Conservation (phyloP, 1,140 invertebrate genomes). For the Chrysomallon squamiferum region DNA sequence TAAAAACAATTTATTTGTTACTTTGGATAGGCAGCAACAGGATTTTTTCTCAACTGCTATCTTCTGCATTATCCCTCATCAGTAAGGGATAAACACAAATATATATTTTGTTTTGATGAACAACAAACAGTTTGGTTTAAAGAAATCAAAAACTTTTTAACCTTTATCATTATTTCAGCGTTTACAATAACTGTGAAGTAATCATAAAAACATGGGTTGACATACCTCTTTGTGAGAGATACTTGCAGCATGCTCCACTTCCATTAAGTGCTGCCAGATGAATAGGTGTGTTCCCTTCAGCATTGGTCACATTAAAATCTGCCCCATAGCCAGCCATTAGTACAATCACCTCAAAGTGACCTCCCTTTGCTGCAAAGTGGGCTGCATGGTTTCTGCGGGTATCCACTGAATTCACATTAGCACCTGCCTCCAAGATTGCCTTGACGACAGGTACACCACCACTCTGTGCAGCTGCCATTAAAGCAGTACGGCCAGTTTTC, state of each 20-base stretch:
- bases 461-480: conserved; percentile 60
- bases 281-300: conserved; percentile 58
- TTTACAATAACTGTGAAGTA: too few relatives aligned
- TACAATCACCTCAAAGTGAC: conserved; percentile 50
- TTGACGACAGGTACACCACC: conserved; percentile 56
- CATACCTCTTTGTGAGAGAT: conserved; percentile 60
- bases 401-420: conserved; percentile 54
- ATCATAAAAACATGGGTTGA: too few relatives aligned
- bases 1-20: too few relatives aligned
- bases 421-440: conserved; percentile 56
- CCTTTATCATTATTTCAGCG: too few relatives aligned
- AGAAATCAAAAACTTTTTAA: too few relatives aligned
- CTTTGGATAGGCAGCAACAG: too few relatives aligned
- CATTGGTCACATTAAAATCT: conserved; percentile 59
- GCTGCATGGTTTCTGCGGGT: conserved; percentile 51
- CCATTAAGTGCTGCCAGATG: conserved; percentile 57
- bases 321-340: conserved; percentile 59
- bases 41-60: too few relatives aligned
- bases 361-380: conserved; percentile 61
- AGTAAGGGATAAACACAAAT: too few relatives aligned
- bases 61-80: too few relatives aligned
- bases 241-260: conserved; percentile 58
- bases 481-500: not conserved
- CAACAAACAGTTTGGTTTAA: too few relatives aligned
- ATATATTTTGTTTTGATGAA: too few relatives aligned